Conservation (phyloP, 1,140 invertebrate genomes). For the Saccostrea glomerata region DNA sequence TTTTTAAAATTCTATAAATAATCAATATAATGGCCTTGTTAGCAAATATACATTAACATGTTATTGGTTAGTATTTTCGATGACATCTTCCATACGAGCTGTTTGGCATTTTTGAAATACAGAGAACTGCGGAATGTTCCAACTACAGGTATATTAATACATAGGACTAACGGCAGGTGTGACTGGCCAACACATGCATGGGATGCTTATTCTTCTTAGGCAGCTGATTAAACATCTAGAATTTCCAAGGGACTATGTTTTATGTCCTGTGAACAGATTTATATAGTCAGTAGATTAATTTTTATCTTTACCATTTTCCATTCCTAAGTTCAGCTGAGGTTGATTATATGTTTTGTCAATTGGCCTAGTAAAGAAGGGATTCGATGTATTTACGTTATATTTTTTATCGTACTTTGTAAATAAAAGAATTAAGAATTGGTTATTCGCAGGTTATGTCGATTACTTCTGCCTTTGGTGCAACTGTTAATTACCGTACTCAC, state of each 20-base stretch:
- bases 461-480: too few species aligned
- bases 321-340: too few species aligned
- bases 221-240: neutral
- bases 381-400: too few species aligned
- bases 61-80: neutral
- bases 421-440: too few species aligned
- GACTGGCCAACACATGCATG: slow-evolving; percentile 16
- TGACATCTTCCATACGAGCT: neutral
- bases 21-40: too few species aligned
- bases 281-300: neutral
- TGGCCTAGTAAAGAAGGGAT: too few species aligned
- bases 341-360: too few species aligned
- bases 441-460: too few species aligned
- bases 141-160: neutral
- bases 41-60: neutral
- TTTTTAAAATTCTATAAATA: too few species aligned
- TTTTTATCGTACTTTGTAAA: too few species aligned
- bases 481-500: too few species aligned
- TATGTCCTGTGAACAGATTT: neutral
- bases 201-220: neutral
- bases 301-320: too few species aligned
- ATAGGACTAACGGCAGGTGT: neutral
- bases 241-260: neutral
- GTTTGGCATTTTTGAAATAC: neutral
- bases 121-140: neutral